Evolutionary conservation across 2,888 invertebrate genomes (phyloP).

Genomic region (Lasiommata megera): DNA sequence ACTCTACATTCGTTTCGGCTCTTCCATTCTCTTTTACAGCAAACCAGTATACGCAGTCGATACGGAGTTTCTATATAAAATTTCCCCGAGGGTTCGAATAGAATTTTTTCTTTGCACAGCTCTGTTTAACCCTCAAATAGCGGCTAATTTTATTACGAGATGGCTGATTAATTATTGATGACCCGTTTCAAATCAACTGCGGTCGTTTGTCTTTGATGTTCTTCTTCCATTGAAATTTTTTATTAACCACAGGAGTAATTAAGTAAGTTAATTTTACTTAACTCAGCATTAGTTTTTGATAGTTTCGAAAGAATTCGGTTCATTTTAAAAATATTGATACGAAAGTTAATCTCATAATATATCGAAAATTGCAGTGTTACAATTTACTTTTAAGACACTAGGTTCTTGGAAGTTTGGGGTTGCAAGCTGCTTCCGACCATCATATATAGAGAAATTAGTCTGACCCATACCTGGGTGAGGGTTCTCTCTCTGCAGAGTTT

Average conservation of each 20-base stretch:
- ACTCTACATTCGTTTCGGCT: no score
- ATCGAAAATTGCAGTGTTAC: no score
- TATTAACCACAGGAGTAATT: constrained; percentile 32
- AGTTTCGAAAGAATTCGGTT: no score
- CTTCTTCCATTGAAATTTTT: constrained; percentile 50
- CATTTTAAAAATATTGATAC: no score
- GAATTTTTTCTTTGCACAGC: constrained; percentile 61
- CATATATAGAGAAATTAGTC: no score
- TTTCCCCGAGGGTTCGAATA: constrained; percentile 69
- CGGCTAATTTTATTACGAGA: constrained; percentile 73
- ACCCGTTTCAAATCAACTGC: constrained; percentile 57
- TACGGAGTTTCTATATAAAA: constrained; percentile 72
- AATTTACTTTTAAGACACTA: no score
- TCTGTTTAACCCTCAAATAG: constrained; percentile 71
- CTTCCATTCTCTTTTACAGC: constrained; percentile 39
- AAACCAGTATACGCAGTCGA: constrained; percentile 46
- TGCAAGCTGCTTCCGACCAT: no score
- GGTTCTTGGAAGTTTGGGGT: no score
- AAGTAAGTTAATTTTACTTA: not conserved
- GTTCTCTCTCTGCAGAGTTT: no score
- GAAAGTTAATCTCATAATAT: no score
- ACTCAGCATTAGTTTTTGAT: no score
- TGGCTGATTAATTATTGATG: constrained; percentile 77
- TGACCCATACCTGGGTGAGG: no score
- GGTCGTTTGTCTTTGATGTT: constrained; percentile 68